Base-by-base conservation (phyloP, 23 tunicate genomes). In the Trididemnum nubilum region DNA sequence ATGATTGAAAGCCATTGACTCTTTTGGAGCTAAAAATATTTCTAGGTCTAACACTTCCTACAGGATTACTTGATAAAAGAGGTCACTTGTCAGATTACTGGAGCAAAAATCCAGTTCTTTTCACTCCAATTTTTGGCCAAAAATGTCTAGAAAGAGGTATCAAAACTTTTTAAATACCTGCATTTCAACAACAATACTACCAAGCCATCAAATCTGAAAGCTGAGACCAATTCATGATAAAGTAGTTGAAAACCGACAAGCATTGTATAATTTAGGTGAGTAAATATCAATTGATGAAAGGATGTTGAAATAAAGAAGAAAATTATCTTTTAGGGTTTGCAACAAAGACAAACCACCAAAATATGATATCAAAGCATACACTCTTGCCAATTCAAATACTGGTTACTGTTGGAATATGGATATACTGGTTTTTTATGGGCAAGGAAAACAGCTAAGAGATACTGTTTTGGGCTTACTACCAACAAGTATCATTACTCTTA, bases 291-390 rank as follows among this genome's bases (percentile, higher is more conserved):
- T 78, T 24, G 82, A 78, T 58, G 82, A 78, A 24, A 75, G 82
- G 36, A 78, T 78, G 82, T 52, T 78, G 69, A 78, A 78, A 58
- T 78, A 37, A 75, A 59, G 82, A 31, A 76, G 82, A 25, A 35
- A 75, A 34, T 36, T 80, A 34, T 36, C 52, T 40, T 80, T 80
- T 76, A 63, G 84, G 36, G 60, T 40, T 31, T 80, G 65, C 73
- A 80, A 80, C 84, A 80, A 80, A 80, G 72, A 80, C 36, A 80
- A 80, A 36, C 84, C 84, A 35, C 65, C 60, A 34, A 80, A 80
- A 51, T 80, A 80, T 61, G 76, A 76, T 54, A 80, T 80, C 30
- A 80, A 80, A 65, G 58, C 76, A 5, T 80, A 80, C 50, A 35
- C 65, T 34, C 60, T 80, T 23, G 76, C 84, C 21, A 76, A 80